phyloP scores from a whole-genome alignment of 2,888 invertebrate genomes.

The Caenorhabditis sp. region DNA sequence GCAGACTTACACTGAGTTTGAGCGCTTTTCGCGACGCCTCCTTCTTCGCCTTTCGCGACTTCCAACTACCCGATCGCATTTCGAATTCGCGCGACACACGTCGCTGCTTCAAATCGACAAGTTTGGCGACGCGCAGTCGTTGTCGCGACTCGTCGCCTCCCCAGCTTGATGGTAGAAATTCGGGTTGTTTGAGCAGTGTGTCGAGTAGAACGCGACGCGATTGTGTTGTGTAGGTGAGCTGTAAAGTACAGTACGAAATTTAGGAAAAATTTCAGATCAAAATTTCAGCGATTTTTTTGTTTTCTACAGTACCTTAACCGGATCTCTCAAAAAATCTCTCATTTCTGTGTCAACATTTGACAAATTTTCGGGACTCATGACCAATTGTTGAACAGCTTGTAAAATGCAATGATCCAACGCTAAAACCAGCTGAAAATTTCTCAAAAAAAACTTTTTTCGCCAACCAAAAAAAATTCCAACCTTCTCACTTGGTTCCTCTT shows the following conservation, averaged over 20 bases:
- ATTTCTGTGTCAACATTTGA: neutral
- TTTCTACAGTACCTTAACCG: neutral
- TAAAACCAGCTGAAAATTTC: neutral
- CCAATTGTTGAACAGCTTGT: neutral
- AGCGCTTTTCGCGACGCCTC: too few species aligned
- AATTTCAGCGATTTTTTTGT: too few species aligned
- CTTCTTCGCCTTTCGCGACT: too few species aligned
- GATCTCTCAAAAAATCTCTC: neutral
- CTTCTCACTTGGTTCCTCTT: too few species aligned
- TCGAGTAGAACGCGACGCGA: neutral
- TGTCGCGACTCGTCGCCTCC: neutral
- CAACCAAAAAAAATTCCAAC: too few species aligned
- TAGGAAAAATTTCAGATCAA: too few species aligned
- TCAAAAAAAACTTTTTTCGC: too few species aligned
- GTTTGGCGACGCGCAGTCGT: neutral
- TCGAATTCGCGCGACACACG: too few species aligned
- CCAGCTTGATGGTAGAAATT: neutral
- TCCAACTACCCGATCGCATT: too few species aligned
- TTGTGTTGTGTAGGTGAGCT: neutral
- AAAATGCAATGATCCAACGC: neutral
- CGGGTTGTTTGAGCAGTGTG: neutral
- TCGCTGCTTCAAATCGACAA: too few species aligned
- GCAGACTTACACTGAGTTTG: too few species aligned
- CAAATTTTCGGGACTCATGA: neutral
- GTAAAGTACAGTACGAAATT: too few species aligned